Percentiles rank a stretch among this genome's conserved stretches.
Evolutionary conservation across 2,797 vertebrate genomes (phyloP).

Genomic region (Nasua narica): DNA sequence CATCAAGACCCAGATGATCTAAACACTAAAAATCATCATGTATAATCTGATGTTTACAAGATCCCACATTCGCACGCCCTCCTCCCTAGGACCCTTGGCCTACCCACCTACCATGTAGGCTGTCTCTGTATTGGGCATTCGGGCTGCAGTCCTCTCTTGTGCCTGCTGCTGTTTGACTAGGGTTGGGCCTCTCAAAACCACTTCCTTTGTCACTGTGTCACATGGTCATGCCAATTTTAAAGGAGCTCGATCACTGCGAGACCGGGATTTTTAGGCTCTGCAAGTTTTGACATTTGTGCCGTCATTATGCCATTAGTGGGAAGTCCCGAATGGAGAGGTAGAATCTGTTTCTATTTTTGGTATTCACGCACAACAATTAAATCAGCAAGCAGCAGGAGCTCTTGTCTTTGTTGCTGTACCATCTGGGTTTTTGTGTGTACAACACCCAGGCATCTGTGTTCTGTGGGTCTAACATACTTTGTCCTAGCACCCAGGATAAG

Average conservation of each 20-base stretch:
- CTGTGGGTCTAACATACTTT: background rate
- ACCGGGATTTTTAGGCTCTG: conserved; percentile 24
- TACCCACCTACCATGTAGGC: background rate
- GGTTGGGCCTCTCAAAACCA: background rate
- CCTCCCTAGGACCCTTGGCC: background rate
- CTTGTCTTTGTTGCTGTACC: background rate
- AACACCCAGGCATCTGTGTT: background rate
- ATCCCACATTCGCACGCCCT: background rate
- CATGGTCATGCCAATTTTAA: background rate
- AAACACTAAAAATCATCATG: background rate
- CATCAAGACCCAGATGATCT: background rate
- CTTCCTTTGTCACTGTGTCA: conserved; percentile 38
- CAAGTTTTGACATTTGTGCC: conserved; percentile 17
- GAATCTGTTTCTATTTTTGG: conserved; percentile 15
- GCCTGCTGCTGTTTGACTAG: background rate
- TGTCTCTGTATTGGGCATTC: background rate
- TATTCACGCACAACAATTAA: background rate
- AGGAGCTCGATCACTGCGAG: conserved; percentile 40
- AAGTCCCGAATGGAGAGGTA: conserved; percentile 21
- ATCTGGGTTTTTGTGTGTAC: background rate
- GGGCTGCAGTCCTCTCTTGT: background rate
- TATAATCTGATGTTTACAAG: background rate
- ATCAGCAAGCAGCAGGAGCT: background rate
- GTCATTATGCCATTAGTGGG: conserved; percentile 26
- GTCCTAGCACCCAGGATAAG: background rate